phyloP scores from a whole-genome alignment of 2,797 vertebrate species.

The Danio choprae region DNA sequence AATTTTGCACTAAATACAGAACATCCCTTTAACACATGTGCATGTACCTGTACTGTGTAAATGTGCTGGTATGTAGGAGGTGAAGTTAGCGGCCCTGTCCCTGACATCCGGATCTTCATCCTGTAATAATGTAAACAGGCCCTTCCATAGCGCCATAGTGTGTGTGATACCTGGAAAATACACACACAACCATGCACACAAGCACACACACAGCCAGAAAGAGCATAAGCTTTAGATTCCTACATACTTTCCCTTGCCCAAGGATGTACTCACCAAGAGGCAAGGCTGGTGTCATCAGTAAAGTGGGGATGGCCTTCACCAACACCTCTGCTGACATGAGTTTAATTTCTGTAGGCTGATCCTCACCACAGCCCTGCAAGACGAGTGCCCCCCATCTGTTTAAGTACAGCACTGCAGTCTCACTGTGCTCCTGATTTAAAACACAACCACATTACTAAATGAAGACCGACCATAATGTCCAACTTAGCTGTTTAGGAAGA shows the following conservation, averaged over 20 bases:
- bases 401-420: constrained; percentile 62
- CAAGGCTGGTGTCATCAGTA: constrained; percentile 78
- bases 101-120: constrained; percentile 90
- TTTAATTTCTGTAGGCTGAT: constrained; percentile 85
- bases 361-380: constrained; percentile 81
- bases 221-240: background rate
- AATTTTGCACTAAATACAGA: background rate
- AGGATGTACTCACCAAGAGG: constrained; percentile 82
- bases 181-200: constrained; percentile 27
- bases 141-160: constrained; percentile 87
- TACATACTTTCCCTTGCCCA: background rate
- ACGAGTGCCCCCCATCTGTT: constrained; percentile 85
- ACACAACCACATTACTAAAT: constrained; percentile 4
- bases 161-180: constrained; percentile 78
- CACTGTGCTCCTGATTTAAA: constrained; percentile 66
- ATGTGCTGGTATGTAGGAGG: constrained; percentile 72
- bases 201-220: constrained; percentile 18
- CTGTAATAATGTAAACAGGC: constrained; percentile 87
- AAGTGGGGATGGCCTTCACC: constrained; percentile 71
- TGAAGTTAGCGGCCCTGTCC: constrained; percentile 84
- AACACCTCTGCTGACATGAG: constrained; percentile 85
- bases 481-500: background rate
- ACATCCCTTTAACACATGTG: constrained; percentile 32
- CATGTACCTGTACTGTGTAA: constrained; percentile 70
- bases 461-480: background rate